These are phyloP conservation scores for Urosaurus nigricauda DNA, from an alignment of 2,797 vertebrate species.

Conservation along the genomic window DNA sequence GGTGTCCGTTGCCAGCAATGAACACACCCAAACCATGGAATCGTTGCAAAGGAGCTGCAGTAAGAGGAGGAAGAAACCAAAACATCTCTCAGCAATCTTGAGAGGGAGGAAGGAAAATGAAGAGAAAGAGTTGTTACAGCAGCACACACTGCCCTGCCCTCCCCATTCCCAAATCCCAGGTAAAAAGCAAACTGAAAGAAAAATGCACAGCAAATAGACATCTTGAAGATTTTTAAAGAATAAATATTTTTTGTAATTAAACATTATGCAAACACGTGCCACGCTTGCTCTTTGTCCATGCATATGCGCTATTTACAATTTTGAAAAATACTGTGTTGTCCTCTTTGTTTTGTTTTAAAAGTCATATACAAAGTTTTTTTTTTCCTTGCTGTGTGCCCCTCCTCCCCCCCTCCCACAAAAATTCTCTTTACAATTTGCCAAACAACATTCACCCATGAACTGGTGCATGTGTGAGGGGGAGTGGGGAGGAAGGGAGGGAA, in stretches of 20 bases:
- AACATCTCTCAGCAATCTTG: not conserved
- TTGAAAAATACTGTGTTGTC: slow-evolving; percentile 97
- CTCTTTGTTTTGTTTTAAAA: slow-evolving; percentile 83
- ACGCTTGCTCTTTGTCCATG: slow-evolving; percentile 98
- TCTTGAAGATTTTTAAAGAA: slow-evolving; percentile 96
- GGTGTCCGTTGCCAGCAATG: slow-evolving; percentile 61
- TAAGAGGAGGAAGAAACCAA: slow-evolving; percentile 39
- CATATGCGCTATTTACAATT: slow-evolving; percentile 99
- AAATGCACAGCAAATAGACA: slow-evolving; percentile 94
- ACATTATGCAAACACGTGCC: slow-evolving; percentile 99
- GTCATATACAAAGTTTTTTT: slow-evolving; percentile 87
- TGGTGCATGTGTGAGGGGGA: slow-evolving; percentile 46
- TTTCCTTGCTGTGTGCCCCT: slow-evolving; percentile 70
- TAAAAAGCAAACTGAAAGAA: slow-evolving; percentile 83
- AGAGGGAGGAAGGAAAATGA: not conserved
- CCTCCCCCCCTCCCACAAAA: slow-evolving; percentile 70
- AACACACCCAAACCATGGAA: slow-evolving; percentile 60
- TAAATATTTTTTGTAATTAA: slow-evolving; percentile 99
- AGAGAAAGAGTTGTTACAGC: slow-evolving; percentile 56
- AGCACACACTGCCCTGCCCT: slow-evolving; percentile 69
- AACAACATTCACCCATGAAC: slow-evolving; percentile 84
- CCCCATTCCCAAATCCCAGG: slow-evolving; percentile 59
- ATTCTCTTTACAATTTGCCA: slow-evolving; percentile 84
- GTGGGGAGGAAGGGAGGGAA: slow-evolving; percentile 16
- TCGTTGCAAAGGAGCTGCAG: slow-evolving; percentile 61